phyloP scores from a whole-genome alignment of 2,797 vertebrate genomes.

The Anguilla anguilla region DNA sequence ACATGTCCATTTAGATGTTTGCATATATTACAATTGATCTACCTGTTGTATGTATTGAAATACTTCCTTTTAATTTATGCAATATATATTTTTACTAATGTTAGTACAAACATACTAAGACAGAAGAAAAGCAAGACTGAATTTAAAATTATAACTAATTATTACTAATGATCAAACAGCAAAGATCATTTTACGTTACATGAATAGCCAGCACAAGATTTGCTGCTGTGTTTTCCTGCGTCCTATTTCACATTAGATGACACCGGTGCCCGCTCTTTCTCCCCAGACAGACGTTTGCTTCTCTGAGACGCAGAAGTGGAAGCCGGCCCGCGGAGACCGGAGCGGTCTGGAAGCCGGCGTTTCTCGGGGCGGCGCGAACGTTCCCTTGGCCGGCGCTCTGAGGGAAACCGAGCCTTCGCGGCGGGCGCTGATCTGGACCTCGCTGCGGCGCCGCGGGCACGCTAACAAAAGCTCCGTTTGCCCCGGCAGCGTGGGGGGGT shows the following conservation, averaged over 20 bases:
- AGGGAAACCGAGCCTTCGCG: neutral
- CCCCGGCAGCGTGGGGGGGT: constrained; percentile 53
- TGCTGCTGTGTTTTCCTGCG: neutral
- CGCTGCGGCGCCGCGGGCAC: neutral
- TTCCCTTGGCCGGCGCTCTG: neutral
- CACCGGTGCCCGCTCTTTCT: neutral
- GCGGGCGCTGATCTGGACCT: constrained; percentile 1
- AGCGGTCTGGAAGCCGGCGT: neutral
- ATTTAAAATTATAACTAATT: too few relatives aligned
- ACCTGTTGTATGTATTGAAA: too few relatives aligned
- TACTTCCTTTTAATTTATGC: neutral
- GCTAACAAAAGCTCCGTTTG: constrained; percentile 57
- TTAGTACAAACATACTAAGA: neutral
- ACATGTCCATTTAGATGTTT: too few relatives aligned
- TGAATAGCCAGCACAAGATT: neutral
- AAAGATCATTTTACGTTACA: neutral
- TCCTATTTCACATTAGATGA: neutral
- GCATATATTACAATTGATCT: too few relatives aligned
- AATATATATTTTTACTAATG: neutral
- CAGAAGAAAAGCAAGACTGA: neutral
- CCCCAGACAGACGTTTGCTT: neutral
- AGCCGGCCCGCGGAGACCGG: neutral
- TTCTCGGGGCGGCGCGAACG: neutral
- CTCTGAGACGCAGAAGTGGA: neutral
- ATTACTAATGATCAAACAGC: neutral